Evolutionary conservation across 2,888 invertebrate genomes (phyloP).

Genomic region (Philaethria dido): DNA sequence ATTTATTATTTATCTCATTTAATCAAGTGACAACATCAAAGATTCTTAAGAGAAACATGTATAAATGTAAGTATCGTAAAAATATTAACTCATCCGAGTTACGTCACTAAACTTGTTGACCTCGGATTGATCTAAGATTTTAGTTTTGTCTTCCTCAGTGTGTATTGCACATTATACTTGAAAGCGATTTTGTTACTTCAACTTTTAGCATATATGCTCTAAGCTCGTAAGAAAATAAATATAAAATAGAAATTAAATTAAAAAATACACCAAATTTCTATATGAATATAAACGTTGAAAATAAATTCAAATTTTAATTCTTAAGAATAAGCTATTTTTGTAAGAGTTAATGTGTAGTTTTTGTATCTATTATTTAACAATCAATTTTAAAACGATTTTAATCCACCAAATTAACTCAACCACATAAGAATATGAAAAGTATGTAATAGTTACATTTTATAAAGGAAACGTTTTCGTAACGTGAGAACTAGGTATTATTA

Average conservation of each 20-base stretch:
- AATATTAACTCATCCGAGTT: conserved; percentile 67
- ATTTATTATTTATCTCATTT: neutral
- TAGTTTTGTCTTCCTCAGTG: conserved; percentile 34
- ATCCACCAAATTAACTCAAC: neutral
- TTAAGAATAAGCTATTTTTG: neutral
- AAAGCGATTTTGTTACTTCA: conserved; percentile 10
- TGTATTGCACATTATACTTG: conserved; percentile 19
- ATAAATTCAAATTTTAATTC: neutral
- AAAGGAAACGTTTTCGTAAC: conserved; percentile 5
- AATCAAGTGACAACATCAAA: neutral
- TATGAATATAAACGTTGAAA: neutral
- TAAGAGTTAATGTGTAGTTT: no score
- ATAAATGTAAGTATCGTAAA: conserved; percentile 17
- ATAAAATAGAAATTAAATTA: neutral
- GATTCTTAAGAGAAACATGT: neutral
- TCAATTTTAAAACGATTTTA: neutral
- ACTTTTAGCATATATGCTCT: neutral
- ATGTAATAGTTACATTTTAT: neutral
- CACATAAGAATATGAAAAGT: neutral
- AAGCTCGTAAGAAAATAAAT: neutral
- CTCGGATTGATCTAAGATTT: conserved; percentile 54
- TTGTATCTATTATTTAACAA: no score
- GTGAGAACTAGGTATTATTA: conserved; percentile 8
- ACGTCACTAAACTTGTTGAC: conserved; percentile 62
- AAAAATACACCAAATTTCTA: neutral